Base-by-base conservation (phyloP, 2,888 invertebrate species). In the Polietes domitor region DNA sequence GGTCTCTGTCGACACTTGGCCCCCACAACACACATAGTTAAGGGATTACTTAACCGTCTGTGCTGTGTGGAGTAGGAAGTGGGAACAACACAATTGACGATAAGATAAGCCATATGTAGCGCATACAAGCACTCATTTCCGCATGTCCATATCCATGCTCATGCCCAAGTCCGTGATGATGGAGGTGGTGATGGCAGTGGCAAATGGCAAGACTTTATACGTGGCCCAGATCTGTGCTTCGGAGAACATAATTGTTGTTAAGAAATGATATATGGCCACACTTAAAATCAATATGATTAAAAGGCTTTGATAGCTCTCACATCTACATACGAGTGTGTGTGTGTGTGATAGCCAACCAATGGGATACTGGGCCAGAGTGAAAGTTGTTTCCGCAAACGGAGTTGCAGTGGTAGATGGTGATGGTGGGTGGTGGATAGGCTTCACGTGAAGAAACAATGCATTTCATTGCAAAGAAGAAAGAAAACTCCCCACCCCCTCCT, bases 201-300 rank as follows among this genome's bases (percentile, higher is more conserved):
- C 10, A 26, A 28, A 2, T 28, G n/a, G 15, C 61, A 5, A 47
- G 5, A 32, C 32, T 9, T 32, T 32, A 9, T n/a, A n/a, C n/a
- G 1, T n/a, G 15, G 47, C n/a, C 47, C 47, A 15, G 7, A 1
- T n/a, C 47, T 3, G n/a, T n/a, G 47, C 47, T 19, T 21, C 61
- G 0, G 24, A 32, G 47, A 76, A 26, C 47, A 65, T 58, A 41
- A 41, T 24, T 26, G 58, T 75, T 77, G 37, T 65, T 55, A 15
- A 68, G 74, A 72, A 43, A 75, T 77, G 77, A 77, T 73, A 73
- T 68, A 83, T 77, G 72, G 61, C 53, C 41, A 77, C n/a, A 41
- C 41, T 15, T 41, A 26, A 83, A 75, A 84, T 78, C 50, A 61
- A 81, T 75, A 32, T 50, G 63, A 58, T 78, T 75, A 75, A 77